Evolutionary conservation across 2,113 vertebrate species (phyloP).

Genomic region (Mastomys natalensis): DNA sequence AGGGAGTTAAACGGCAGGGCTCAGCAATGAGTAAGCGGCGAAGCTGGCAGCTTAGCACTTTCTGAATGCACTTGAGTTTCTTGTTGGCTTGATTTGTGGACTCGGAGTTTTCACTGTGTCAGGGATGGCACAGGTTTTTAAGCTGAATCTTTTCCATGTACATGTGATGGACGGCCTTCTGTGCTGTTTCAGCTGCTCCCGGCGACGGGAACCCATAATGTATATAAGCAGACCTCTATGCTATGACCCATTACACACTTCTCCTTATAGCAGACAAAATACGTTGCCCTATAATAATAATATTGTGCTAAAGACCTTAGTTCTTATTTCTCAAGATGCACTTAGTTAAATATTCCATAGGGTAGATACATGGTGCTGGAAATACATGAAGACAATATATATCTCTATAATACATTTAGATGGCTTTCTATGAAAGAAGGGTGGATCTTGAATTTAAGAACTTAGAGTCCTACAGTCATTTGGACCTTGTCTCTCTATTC

Average conservation of each 20-base stretch:
- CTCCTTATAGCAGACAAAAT: constrained; percentile 13
- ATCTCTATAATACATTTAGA: background rate
- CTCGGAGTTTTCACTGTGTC: background rate
- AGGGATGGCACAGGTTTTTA: background rate
- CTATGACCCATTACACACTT: background rate
- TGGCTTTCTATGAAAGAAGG: constrained; percentile 11
- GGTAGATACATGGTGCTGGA: background rate
- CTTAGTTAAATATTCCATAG: background rate
- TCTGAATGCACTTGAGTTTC: background rate
- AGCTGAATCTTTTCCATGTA: constrained; percentile 1
- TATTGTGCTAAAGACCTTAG: background rate
- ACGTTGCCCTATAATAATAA: background rate
- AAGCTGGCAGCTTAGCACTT: background rate
- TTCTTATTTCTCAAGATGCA: background rate
- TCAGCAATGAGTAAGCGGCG: background rate
- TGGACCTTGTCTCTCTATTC: background rate
- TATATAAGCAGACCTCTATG: background rate
- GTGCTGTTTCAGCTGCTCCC: background rate
- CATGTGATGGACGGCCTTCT: background rate
- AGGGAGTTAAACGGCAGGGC: background rate
- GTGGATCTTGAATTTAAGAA: background rate
- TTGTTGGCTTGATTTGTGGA: background rate
- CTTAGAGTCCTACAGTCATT: background rate
- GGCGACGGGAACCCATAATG: background rate
- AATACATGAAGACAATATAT: background rate